Evolutionary conservation across 1,140 invertebrate species (phyloP).

Genomic region (Stratiolaelaps scimitus): DNA sequence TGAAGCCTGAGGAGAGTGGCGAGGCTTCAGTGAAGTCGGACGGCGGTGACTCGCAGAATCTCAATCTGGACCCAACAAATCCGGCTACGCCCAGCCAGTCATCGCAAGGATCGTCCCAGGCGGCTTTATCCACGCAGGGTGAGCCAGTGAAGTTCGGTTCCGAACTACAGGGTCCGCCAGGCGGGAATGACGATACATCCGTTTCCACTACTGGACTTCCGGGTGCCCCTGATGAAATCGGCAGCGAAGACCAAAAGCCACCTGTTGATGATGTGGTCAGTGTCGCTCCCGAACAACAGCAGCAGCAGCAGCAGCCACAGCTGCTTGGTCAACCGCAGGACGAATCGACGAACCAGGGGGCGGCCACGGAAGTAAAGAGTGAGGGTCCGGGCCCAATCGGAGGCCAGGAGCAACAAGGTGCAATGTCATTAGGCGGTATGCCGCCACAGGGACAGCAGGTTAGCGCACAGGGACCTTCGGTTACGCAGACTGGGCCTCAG

Average conservation of each 20-base stretch:
- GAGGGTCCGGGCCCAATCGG: not conserved
- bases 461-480: not conserved
- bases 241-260: slow-evolving; percentile 1
- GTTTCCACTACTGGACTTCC: not conserved
- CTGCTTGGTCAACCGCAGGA: too few species aligned
- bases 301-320: too few species aligned
- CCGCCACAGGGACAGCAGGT: too few species aligned
- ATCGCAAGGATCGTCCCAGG: not conserved
- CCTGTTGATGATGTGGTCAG: not conserved
- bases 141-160: too few species aligned
- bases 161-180: slow-evolving; percentile 4
- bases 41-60: slow-evolving; percentile 24
- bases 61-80: slow-evolving; percentile 20
- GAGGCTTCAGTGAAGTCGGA: slow-evolving; percentile 29
- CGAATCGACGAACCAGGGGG: too few species aligned
- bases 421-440: slow-evolving; percentile 16
- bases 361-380: too few species aligned
- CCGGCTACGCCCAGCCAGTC: not conserved
- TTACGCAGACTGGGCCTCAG: slow-evolving; percentile 8
- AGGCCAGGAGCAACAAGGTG: slow-evolving; percentile 19
- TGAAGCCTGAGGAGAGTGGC: slow-evolving; percentile 26
- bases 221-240: slow-evolving; percentile 4
- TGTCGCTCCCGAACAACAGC: too few species aligned
- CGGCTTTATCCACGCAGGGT: too few species aligned
- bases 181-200: not conserved